Evolutionary conservation across 2,113 vertebrate genomes (phyloP), one percentile per base, ranked within the genome.

Genomic region (Anguilla rostrata): DNA sequence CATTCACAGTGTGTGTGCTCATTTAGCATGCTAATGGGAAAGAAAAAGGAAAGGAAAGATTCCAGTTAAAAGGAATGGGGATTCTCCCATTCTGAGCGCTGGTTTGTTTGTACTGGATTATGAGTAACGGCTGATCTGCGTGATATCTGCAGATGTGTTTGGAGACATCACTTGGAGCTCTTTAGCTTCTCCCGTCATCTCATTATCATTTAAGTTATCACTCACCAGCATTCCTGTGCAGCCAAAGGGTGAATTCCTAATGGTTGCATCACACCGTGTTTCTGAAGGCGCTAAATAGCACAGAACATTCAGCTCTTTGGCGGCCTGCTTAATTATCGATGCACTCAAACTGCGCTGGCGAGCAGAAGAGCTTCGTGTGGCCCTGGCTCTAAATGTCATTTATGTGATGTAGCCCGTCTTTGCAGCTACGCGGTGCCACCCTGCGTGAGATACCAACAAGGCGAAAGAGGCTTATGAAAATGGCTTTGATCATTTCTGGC

Each of bases 391-490:
- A 92, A 92, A 93, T 89, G 88, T 15, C 26, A 90, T 60, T 22
- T 18, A 90, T 87, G 81, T 91, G 93, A 94, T 94, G 91, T 91
- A 92, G 94, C 94, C 93, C 93, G 93, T 89, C 89, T 93, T 92
- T 92, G 92, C 91, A 88, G 92, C 94, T 93, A 93, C 93, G 93
- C 92, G 93, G 94, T 88, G 86, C 82, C 20, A 43, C 89, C 89
- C 89, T 89, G 91, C 92, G 88, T 92, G 90, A 89, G 90, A 93
- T 93, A 90, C 91, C 60, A 12, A 75, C 71, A 34, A 75, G 71
- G 71, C 9, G 92, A 94, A 90, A 94, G 90, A 90, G 89, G 91
- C 80, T 43, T 86, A 89, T 92, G 91, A 94, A 93, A 94, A 94
- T 92, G 92, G 88, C 92, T 94, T 95, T 93, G 92, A 93, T 93